phyloP scores from a whole-genome alignment of 2,888 invertebrate species.

The Zhuqinia jingwanae region DNA sequence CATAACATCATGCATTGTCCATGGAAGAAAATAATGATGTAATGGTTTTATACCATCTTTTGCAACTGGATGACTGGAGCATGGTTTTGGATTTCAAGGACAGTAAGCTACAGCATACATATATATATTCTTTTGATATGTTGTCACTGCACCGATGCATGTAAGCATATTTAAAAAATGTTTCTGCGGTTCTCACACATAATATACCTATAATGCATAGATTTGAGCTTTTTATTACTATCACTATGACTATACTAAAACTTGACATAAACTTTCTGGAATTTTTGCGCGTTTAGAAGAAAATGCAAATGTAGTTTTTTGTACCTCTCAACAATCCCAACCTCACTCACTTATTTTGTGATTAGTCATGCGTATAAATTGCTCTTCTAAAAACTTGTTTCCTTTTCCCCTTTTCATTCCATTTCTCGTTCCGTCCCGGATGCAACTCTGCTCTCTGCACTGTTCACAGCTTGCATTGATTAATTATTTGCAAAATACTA shows the following conservation, averaged over 20 bases:
- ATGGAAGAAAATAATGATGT: slow-evolving; percentile 49
- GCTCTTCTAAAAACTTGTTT: slow-evolving; percentile 14
- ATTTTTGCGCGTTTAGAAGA: slow-evolving; percentile 1
- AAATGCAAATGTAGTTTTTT: slow-evolving; percentile 30
- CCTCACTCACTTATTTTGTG: too few species aligned
- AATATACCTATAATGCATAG: not conserved
- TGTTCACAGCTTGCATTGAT: slow-evolving; percentile 18
- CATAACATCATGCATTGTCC: not conserved
- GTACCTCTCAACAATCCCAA: not conserved
- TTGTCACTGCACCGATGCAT: not conserved
- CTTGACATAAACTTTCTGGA: not conserved
- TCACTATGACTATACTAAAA: not conserved
- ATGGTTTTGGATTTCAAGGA: slow-evolving; percentile 50
- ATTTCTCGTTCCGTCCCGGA: slow-evolving; percentile 59
- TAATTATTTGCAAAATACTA: slow-evolving; percentile 14
- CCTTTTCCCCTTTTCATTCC: slow-evolving; percentile 17
- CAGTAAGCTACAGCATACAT: slow-evolving; percentile 14
- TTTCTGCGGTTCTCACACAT: not conserved
- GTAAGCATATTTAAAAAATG: too few species aligned
- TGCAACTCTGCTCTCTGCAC: slow-evolving; percentile 11
- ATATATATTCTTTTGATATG: too few species aligned
- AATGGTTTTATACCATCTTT: slow-evolving; percentile 52
- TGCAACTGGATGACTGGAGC: slow-evolving; percentile 38
- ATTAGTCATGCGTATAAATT: slow-evolving; percentile 41
- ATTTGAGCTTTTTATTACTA: not conserved